Conservation (phyloP, 1,140 invertebrate species). For the Panagrolaimus sp. region DNA sequence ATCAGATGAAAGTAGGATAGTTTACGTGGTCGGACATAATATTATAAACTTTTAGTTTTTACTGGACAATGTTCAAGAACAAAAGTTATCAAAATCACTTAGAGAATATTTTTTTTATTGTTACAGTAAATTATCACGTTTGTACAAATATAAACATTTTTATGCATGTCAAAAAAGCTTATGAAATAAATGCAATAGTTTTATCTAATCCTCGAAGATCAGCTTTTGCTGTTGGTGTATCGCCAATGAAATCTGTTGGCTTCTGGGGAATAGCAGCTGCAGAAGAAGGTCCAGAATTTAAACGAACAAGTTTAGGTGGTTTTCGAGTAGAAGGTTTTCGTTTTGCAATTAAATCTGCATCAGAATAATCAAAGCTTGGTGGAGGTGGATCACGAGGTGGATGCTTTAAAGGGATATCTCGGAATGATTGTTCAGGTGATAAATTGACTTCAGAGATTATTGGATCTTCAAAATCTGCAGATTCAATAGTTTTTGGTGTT, state of each 20-base stretch:
- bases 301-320: not conserved
- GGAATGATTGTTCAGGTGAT: not conserved
- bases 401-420: not conserved
- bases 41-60: too few species aligned
- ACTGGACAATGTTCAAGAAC: too few species aligned
- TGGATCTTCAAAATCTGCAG: too few species aligned
- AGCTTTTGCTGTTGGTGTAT: not conserved
- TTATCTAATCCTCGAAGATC: slow-evolving; percentile 6
- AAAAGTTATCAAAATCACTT: too few species aligned
- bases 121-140: too few species aligned
- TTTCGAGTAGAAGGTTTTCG: not conserved
- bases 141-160: slow-evolving; percentile 13
- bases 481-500: not conserved
- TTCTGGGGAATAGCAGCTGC: not conserved
- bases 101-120: too few species aligned
- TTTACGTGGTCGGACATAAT: too few species aligned
- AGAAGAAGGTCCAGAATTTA: not conserved
- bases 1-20: too few species aligned
- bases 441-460: too few species aligned
- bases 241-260: not conserved
- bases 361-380: not conserved
- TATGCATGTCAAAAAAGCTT: not conserved
- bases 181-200: not conserved
- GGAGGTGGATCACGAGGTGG: not conserved
- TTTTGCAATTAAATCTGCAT: not conserved